Evolutionary conservation across 2,888 invertebrate genomes (phyloP).

Genomic region (Xestia ashworthii): DNA sequence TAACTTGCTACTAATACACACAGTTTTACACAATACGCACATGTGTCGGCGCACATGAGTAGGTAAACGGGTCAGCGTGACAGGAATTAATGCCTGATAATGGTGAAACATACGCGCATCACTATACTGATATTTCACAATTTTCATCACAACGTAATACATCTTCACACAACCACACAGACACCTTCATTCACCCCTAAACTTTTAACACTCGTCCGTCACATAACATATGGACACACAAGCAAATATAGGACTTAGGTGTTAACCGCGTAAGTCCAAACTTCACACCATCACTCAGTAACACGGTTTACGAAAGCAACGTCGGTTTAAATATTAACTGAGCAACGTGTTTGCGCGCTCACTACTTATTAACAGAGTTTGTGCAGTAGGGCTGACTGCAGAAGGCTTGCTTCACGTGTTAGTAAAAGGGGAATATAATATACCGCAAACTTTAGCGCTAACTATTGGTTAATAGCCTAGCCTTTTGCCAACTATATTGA

Average conservation of each 20-base stretch:
- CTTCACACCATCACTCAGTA: constrained; percentile 45
- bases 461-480: no score
- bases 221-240: not conserved
- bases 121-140: no score
- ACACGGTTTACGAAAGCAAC: constrained; percentile 36
- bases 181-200: not conserved
- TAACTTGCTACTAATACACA: no score
- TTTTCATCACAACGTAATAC: no score
- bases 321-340: constrained; percentile 56
- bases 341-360: constrained; percentile 46
- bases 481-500: no score
- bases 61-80: no score
- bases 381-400: not conserved
- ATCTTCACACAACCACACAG: not conserved
- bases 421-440: no score
- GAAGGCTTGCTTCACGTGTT: constrained; percentile 17
- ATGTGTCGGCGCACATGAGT: no score
- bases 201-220: not conserved
- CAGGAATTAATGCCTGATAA: no score
- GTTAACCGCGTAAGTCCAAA: constrained; percentile 45
- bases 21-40: no score
- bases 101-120: no score
- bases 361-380: constrained; percentile 51
- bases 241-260: constrained; percentile 14
- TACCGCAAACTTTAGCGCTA: no score